Evolutionary conservation across 2,797 vertebrate species (phyloP).

Genomic region (Centroberyx gerrardi): DNA sequence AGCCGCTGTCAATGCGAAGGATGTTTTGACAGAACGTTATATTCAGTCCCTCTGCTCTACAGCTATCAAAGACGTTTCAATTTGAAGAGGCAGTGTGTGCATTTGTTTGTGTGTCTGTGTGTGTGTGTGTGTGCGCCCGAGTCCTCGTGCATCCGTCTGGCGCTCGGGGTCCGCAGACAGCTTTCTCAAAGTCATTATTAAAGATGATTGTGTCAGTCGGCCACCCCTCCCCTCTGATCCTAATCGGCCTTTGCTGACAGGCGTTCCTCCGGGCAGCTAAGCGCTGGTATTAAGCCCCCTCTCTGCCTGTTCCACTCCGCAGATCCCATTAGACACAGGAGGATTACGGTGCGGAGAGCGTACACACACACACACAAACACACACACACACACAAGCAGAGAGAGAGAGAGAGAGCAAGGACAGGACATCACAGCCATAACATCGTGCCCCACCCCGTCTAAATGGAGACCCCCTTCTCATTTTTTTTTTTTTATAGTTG

Average conservation of each 20-base stretch:
- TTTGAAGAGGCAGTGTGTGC: conserved; percentile 61
- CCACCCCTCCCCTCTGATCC: conserved; percentile 82
- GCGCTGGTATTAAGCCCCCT: conserved; percentile 82
- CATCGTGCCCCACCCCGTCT: conserved; percentile 41
- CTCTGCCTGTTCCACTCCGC: conserved; percentile 84
- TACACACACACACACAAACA: conserved; percentile 64
- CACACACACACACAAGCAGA: conserved; percentile 39
- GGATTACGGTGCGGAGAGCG: conserved; percentile 77
- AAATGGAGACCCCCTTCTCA: conserved; percentile 42
- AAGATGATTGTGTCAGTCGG: conserved; percentile 84
- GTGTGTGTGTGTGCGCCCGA: not conserved
- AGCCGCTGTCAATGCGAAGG: conserved; percentile 64
- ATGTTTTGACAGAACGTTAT: conserved; percentile 81
- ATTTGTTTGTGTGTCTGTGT: conserved; percentile 29
- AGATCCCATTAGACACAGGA: conserved; percentile 87
- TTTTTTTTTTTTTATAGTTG: conserved; percentile 14
- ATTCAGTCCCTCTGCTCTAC: conserved; percentile 70
- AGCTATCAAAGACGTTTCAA: conserved; percentile 79
- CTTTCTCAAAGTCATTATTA: conserved; percentile 87
- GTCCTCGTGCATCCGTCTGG: conserved; percentile 49
- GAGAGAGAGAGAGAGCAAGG: conserved; percentile 59
- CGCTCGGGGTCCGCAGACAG: conserved; percentile 61
- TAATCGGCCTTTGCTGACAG: conserved; percentile 87
- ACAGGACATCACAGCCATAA: conserved; percentile 63
- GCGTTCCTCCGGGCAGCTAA: conserved; percentile 83